Percentiles rank a stretch among this genome's conserved stretches.
phyloP scores from a whole-genome alignment of 2,113 vertebrate species.

The Furnarius figulus region DNA sequence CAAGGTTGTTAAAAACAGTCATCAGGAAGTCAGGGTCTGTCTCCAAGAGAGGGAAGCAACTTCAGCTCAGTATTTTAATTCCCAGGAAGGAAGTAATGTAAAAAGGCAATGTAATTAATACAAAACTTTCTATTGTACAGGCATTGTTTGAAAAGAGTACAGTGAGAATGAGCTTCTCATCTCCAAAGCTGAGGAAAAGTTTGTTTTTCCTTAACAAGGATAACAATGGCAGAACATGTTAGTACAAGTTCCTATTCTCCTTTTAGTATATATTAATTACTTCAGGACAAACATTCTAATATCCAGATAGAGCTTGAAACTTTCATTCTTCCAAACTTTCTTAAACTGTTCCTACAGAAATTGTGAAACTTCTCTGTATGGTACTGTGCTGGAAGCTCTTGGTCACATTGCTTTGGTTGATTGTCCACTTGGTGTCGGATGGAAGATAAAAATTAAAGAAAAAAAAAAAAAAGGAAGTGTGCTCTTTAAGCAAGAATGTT shows the following conservation, averaged over 20 bases:
- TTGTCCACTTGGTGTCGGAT: neutral
- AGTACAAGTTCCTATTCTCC: neutral
- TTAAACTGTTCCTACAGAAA: neutral
- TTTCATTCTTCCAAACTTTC: neutral
- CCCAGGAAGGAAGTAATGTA: neutral
- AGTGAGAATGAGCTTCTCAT: neutral
- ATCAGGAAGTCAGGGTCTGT: neutral
- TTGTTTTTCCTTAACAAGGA: neutral
- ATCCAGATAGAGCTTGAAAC: neutral
- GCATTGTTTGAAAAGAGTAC: neutral
- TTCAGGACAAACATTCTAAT: neutral
- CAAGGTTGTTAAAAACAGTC: neutral
- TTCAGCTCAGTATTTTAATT: neutral
- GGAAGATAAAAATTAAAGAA: neutral
- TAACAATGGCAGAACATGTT: neutral
- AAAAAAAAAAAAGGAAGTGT: neutral
- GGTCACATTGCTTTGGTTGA: neutral
- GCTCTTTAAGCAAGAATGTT: neutral
- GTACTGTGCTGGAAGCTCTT: neutral
- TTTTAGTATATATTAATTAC: neutral
- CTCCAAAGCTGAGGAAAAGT: neutral
- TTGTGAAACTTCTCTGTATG: accelerated
- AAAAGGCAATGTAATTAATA: neutral
- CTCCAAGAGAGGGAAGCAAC: neutral
- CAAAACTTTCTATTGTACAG: neutral